phyloP scores from a whole-genome alignment of 1,140 invertebrate species.

The Bradynema listronoti region DNA sequence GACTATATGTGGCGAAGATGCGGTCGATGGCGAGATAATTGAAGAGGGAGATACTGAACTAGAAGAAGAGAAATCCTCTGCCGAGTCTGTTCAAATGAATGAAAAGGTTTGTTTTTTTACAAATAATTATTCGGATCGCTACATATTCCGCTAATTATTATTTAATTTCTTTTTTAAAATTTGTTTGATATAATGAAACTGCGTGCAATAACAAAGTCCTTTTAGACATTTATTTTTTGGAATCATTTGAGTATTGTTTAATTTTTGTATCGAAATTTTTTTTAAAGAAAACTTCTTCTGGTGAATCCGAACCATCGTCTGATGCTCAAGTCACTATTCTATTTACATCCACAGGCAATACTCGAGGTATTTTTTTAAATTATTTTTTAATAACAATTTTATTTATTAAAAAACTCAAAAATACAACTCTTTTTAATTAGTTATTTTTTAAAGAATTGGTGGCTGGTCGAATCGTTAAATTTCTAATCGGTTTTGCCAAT shows the following conservation, averaged over 20 bases:
- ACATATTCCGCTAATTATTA: neutral
- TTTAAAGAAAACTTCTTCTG: constrained; percentile 7
- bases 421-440: constrained; percentile 2
- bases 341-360: constrained; percentile 65
- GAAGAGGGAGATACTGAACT: constrained; percentile 20
- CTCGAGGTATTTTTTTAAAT: constrained; percentile 12
- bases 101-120: constrained; percentile 14
- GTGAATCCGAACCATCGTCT: constrained; percentile 58
- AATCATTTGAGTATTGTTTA: neutral
- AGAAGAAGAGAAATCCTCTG: neutral
- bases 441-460: constrained; percentile 70
- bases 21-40: constrained; percentile 19
- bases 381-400: constrained; percentile 8
- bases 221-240: neutral
- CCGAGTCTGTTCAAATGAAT: constrained; percentile 6
- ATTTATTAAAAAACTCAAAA: neutral
- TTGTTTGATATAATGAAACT: too few relatives aligned
- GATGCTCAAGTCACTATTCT: constrained; percentile 84
- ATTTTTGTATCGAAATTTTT: neutral
- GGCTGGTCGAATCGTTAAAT: constrained; percentile 82
- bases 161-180: neutral
- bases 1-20: constrained; percentile 20
- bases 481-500: constrained; percentile 90
- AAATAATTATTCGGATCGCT: neutral
- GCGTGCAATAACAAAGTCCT: too few relatives aligned